Evolutionary conservation across 2,113 vertebrate species (phyloP).

Genomic region (Gracilinanus agilis): DNA sequence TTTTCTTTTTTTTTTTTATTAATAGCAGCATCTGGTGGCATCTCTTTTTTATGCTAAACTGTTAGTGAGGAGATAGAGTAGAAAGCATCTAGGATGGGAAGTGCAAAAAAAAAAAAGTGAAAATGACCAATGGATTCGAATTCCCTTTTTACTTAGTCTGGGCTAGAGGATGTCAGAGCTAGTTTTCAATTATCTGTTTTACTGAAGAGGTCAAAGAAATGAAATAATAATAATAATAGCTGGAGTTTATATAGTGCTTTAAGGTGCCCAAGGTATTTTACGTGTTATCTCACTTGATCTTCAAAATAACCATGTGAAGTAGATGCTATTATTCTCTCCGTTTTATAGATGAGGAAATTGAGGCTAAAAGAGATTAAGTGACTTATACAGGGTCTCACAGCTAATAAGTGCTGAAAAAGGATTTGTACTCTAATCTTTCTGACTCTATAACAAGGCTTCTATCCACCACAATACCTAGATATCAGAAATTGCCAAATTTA

Average conservation of each 20-base stretch:
- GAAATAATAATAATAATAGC: background rate
- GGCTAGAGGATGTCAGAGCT: background rate
- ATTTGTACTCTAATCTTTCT: background rate
- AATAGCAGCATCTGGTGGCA: constrained; percentile 28
- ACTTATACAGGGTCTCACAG: background rate
- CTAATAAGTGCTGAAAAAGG: background rate
- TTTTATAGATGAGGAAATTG: constrained; percentile 25
- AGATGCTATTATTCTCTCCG: background rate
- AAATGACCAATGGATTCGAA: background rate
- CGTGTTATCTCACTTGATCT: constrained; percentile 4
- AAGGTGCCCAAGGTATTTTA: background rate
- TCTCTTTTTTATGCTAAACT: constrained; percentile 36
- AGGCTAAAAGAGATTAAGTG: background rate
- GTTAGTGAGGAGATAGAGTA: constrained; percentile 1
- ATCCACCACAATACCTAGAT: background rate
- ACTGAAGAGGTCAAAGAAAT: background rate
- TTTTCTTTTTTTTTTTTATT: constrained; percentile 49
- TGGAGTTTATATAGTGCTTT: background rate
- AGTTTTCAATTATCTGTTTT: background rate
- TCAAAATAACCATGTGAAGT: background rate
- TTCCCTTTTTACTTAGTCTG: background rate
- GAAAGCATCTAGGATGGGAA: background rate
- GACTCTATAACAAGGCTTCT: background rate
- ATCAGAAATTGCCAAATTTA: background rate
- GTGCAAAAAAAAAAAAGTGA: background rate